phyloP scores from a whole-genome alignment of 2,888 invertebrate species.

The Omphaloscelis lunosa region DNA sequence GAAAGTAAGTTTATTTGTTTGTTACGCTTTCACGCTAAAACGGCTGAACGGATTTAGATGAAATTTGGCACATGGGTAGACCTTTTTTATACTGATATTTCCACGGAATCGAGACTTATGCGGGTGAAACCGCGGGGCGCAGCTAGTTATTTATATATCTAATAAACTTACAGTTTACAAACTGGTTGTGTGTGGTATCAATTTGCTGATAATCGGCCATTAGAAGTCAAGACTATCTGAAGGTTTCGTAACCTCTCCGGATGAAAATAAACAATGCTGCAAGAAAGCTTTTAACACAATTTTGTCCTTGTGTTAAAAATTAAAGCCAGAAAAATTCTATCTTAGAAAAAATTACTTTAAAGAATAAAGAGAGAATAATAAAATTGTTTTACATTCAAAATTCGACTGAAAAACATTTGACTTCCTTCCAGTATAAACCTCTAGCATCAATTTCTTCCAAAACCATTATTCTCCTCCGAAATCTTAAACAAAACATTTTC shows the following conservation, averaged over 20 bases:
- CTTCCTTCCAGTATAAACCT: background rate
- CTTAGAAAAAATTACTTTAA: background rate
- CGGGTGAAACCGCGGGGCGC: no score
- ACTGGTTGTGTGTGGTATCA: no score
- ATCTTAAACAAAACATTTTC: conserved; percentile 15
- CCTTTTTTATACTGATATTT: no score
- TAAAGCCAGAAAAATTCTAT: background rate
- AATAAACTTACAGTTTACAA: no score
- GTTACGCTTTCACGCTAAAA: no score
- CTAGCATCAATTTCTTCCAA: conserved; percentile 14
- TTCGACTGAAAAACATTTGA: conserved; percentile 3
- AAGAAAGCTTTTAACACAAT: background rate
- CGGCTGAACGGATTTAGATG: no score
- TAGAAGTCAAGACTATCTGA: background rate
- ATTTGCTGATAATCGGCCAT: background rate
- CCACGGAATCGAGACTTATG: no score
- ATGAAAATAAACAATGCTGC: background rate
- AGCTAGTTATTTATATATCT: no score
- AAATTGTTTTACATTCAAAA: background rate
- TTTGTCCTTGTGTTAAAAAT: background rate
- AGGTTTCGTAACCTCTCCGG: background rate
- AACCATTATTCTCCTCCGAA: conserved; percentile 2
- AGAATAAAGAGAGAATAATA: background rate
- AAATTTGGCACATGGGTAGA: no score
- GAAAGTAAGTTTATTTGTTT: no score